Base-by-base conservation (phyloP, 2,888 invertebrate species). In the Troilus luridus region DNA sequence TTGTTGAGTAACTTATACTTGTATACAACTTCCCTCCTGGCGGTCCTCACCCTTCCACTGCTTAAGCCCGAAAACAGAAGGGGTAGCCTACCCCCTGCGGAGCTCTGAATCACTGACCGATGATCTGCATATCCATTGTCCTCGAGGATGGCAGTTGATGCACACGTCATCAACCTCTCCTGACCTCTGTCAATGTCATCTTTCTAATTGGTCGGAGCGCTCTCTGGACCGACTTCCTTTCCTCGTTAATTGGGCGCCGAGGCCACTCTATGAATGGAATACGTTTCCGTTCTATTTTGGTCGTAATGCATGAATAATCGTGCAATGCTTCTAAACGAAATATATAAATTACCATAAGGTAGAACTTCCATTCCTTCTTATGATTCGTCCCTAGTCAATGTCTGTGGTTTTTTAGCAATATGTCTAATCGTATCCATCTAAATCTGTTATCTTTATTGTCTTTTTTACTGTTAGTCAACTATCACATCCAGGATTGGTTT, bases 151-250 rank as follows among this genome's bases (percentile, higher is more conserved):
- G 72, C 72, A 77, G 72, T 41, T 77, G 72, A 77, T 77, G 72
- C 72, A 27, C 72, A 77, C 72, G 72, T 77, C 72, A 77, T 77
- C 72, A 77, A 77, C 72, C 72, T 77, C 72, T 77, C 72, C 72
- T 77, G 72, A 77, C 72, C 72, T 77, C 72, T 41, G 72, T 77
- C 72, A 77, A 77, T 77, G 72, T 41, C 41, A 77, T 77, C 72
- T 77, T 77, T 77, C 41, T 77, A 77, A 77, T 77, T 77, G 72
- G 27, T 77, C 41, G 7, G 5, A 8, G 27, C 41, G 41, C 72
- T 77, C 72, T 77, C 72, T 41, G 14, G 41, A 8, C 72, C 27
- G 72, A 77, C 41, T 77, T 77, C 72, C 72, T 77, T 77, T 41
- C 72, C 27, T 41, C 41, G 72, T 77, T 77, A 77, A 77, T 77